Conservation (phyloP, 2,888 invertebrate genomes). For the Bruchidius siliquastri region DNA sequence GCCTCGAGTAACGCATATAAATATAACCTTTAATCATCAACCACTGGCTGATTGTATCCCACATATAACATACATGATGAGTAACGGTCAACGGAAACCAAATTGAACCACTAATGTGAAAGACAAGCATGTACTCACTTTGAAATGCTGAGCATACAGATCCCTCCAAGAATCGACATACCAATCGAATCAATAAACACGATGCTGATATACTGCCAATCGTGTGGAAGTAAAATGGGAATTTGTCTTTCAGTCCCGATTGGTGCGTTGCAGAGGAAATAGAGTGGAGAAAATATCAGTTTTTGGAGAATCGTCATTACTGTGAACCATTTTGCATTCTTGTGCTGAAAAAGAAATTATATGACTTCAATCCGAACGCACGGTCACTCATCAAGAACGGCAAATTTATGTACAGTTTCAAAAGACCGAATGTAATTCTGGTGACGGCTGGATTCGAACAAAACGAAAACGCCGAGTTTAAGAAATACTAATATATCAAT, state of each 20-base stretch:
- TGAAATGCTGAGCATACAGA: background rate
- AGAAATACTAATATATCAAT: no score
- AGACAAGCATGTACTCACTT: background rate
- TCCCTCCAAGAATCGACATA: background rate
- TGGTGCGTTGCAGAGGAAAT: slow-evolving; percentile 17
- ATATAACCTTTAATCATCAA: no score
- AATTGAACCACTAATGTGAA: background rate
- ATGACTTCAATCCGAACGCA: no score
- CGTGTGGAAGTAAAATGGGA: slow-evolving; percentile 15
- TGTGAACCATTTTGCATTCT: background rate
- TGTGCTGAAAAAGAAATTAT: background rate
- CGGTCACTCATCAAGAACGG: no score
- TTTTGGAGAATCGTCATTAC: background rate
- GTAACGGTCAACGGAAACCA: no score
- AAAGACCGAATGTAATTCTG: no score
- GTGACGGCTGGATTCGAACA: no score
- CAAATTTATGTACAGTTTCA: no score
- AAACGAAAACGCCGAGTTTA: no score
- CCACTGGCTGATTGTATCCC: no score
- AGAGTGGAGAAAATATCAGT: background rate
- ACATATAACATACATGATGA: no score
- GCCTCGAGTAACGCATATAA: no score
- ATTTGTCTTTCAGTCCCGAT: slow-evolving; percentile 10
- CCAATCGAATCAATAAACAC: background rate
- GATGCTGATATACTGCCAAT: slow-evolving; percentile 16